These are phyloP conservation scores for Lydus trimaculatus DNA, from an alignment of 2,888 invertebrate species.

Conservation along the genomic window DNA sequence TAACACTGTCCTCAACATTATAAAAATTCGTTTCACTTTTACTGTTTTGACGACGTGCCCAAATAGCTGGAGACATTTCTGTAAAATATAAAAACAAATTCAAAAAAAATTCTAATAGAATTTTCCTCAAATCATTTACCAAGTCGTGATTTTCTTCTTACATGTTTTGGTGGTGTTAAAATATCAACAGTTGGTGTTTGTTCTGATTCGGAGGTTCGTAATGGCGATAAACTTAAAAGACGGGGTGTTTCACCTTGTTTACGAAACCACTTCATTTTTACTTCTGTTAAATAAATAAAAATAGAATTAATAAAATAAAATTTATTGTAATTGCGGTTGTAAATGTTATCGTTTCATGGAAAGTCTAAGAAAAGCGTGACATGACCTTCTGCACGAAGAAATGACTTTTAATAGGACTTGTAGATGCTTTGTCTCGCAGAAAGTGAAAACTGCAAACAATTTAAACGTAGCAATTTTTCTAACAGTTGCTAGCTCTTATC, in stretches of 20 bases:
- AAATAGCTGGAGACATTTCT: conserved; percentile 72
- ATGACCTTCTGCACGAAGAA: neutral
- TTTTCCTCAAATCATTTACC: conserved; percentile 37
- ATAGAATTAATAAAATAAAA: conserved; percentile 11
- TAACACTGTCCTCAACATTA: conserved; percentile 69
- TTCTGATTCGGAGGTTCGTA: conserved; percentile 63
- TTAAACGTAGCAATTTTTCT: too few species aligned
- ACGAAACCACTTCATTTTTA: conserved; percentile 76
- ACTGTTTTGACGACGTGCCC: conserved; percentile 67
- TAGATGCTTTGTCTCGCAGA: neutral
- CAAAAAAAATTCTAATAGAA: conserved; percentile 6
- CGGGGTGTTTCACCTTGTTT: conserved; percentile 71
- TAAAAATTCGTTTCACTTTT: conserved; percentile 74
- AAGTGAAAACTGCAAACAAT: conserved; percentile 23
- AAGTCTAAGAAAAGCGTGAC: neutral
- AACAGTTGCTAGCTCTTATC: too few species aligned
- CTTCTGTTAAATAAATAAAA: conserved; percentile 18
- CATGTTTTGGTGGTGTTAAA: conserved; percentile 40
- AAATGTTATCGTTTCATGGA: neutral
- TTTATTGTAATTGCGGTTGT: conserved; percentile 13
- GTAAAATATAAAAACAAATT: conserved; percentile 30
- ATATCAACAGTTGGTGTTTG: conserved; percentile 39
- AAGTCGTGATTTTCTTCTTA: conserved; percentile 48
- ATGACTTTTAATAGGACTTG: neutral
- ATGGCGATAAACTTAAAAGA: conserved; percentile 72